phyloP scores from a whole-genome alignment of 2,888 invertebrate genomes.

The Sminthurides aquaticus region DNA sequence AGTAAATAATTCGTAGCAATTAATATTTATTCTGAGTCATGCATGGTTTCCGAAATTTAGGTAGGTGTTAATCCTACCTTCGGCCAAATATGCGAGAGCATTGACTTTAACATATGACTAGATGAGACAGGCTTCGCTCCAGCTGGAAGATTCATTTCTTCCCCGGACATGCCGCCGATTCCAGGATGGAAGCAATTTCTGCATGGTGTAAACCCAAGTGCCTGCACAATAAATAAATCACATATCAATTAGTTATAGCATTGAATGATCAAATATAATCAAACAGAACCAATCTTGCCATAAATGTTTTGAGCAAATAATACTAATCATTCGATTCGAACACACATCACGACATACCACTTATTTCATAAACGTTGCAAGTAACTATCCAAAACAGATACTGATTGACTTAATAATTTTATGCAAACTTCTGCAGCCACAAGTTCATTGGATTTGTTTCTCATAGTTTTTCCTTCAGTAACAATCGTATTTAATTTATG shows the following conservation, averaged over 20 bases:
- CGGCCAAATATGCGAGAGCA: conserved; percentile 93
- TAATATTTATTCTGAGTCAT: no score
- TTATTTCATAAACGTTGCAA: background rate
- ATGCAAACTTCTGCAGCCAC: background rate
- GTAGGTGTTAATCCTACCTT: no score
- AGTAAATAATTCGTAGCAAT: no score
- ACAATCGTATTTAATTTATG: no score
- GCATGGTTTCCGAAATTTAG: no score
- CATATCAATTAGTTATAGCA: background rate
- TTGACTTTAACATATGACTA: conserved; percentile 72
- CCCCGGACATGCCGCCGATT: conserved; percentile 53
- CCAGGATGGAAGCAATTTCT: conserved; percentile 91
- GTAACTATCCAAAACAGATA: background rate
- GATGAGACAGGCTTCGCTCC: conserved; percentile 56
- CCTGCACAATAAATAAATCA: conserved; percentile 14
- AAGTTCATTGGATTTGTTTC: no score
- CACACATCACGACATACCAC: no score
- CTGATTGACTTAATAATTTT: background rate
- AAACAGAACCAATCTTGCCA: background rate
- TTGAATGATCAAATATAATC: background rate
- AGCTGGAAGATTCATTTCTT: conserved; percentile 43
- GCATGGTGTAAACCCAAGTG: conserved; percentile 48
- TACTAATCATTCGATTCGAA: background rate
- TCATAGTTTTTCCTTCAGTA: no score
- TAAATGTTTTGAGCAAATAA: background rate